Evolutionary conservation across 2,797 vertebrate genomes (phyloP).

Genomic region (Antennarius maculatus): DNA sequence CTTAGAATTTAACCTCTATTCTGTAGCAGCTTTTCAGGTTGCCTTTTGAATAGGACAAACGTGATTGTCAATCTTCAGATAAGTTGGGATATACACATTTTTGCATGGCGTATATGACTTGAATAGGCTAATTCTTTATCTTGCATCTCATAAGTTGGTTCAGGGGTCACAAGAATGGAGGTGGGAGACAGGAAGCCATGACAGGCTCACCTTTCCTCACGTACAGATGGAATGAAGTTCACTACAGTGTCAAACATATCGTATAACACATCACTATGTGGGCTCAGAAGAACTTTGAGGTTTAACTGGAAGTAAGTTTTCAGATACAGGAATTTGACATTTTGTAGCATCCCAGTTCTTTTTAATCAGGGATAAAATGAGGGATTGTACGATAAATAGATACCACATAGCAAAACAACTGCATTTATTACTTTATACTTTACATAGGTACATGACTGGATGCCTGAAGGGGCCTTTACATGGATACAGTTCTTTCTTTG

Average conservation of each 20-base stretch:
- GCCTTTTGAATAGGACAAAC: no score
- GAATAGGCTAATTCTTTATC: no score
- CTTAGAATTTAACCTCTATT: no score
- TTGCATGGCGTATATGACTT: no score
- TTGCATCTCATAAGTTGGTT: no score
- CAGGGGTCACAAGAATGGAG: no score
- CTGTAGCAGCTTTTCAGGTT: no score
- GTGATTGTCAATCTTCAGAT: no score
- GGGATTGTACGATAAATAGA: constrained; percentile 4
- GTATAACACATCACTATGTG: neutral
- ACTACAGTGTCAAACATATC: neutral
- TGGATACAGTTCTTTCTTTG: constrained; percentile 48
- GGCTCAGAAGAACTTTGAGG: neutral
- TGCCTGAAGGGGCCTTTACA: constrained; percentile 70
- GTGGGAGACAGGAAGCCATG: neutral
- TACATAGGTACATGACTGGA: constrained; percentile 73
- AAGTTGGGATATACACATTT: no score
- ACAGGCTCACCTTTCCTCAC: neutral
- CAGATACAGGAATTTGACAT: neutral
- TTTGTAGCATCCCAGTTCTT: neutral
- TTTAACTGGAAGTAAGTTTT: neutral
- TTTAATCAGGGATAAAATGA: no score
- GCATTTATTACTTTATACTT: constrained; percentile 77
- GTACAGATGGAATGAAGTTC: no score
- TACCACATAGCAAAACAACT: constrained; percentile 63